phyloP scores from a whole-genome alignment of 1,140 invertebrate genomes.

The Harpegnathos saltator region DNA sequence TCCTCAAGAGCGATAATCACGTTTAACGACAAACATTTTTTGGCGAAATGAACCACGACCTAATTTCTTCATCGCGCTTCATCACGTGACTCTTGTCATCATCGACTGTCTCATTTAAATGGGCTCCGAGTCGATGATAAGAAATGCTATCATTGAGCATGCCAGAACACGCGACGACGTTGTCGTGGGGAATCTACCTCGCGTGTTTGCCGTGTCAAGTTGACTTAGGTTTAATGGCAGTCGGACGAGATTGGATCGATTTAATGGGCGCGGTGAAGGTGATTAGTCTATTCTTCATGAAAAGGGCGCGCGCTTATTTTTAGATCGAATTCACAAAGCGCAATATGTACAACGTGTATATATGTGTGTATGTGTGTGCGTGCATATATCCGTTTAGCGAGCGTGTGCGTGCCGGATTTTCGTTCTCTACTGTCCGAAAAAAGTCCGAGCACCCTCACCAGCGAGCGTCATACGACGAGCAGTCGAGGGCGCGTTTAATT shows the following conservation, averaged over 20 bases:
- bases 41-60: neutral
- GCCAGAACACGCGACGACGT: neutral
- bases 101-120: slow-evolving; percentile 3
- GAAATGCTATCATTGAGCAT: slow-evolving; percentile 3
- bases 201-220: slow-evolving; percentile 58
- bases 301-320: slow-evolving; percentile 67
- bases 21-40: neutral
- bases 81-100: neutral
- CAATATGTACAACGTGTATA: neutral
- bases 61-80: slow-evolving; percentile 2
- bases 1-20: neutral
- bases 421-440: slow-evolving; percentile 11
- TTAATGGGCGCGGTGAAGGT: slow-evolving; percentile 68
- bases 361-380: neutral
- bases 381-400: neutral
- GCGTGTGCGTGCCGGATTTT: neutral
- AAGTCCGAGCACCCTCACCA: slow-evolving; percentile 17
- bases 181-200: slow-evolving; percentile 15
- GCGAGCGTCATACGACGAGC: neutral
- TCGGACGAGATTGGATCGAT: slow-evolving; percentile 70
- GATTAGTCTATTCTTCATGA: slow-evolving; percentile 62
- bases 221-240: slow-evolving; percentile 60
- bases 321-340: slow-evolving; percentile 54
- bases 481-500: slow-evolving; percentile 25
- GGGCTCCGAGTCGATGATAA: slow-evolving; percentile 5